Evolutionary conservation across 2,888 invertebrate genomes (phyloP), one percentile per base, ranked within the genome.

Genomic region (Ophion slaviceki): DNA sequence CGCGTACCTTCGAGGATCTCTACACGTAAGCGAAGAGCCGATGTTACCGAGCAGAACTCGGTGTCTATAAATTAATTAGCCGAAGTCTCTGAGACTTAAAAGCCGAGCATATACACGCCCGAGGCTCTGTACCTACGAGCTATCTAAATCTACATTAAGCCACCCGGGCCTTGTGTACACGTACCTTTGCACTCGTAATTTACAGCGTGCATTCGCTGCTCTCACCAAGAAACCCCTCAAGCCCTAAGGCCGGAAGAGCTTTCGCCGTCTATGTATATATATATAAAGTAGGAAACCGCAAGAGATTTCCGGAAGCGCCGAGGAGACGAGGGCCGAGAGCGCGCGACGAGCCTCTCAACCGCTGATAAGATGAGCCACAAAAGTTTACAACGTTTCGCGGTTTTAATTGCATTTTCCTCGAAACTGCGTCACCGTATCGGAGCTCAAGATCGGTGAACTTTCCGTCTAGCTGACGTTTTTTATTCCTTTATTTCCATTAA

Each of bases 51-150:
- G 68, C 72, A 91, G 89, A 88, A 88, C 87, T 89, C 88, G 87
- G 87, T 84, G 91, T 91, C 92, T 92, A 92, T 93, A 92, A 93
- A 93, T 92, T 92, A 92, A 93, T 93, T 93, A 93, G 91, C 89
- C 90, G 88, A 90, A 92, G 91, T 91, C 92, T 90, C 89, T 87
- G 90, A 91, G 91, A 91, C 92, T 89, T 90, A 89, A 92, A 91
- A 92, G 92, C 92, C 89, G 89, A 76, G 87, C 87, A 81, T 79
- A 81, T 76, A 67, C 59, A 67, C 87, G 79, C 71, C 82, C 53
- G 84, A 59, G 75, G 85, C 83, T 81, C n/a, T 40, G 62, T 88
- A 87, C 86, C 82, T 80, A 67, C 86, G 74, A 61, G 89, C 90
- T 91, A 92, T 90, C 92, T 92, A 92, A 91, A 92, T 92, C 92